Evolutionary conservation across 2,797 vertebrate species (phyloP).

Genomic region (Varecia variegata): DNA sequence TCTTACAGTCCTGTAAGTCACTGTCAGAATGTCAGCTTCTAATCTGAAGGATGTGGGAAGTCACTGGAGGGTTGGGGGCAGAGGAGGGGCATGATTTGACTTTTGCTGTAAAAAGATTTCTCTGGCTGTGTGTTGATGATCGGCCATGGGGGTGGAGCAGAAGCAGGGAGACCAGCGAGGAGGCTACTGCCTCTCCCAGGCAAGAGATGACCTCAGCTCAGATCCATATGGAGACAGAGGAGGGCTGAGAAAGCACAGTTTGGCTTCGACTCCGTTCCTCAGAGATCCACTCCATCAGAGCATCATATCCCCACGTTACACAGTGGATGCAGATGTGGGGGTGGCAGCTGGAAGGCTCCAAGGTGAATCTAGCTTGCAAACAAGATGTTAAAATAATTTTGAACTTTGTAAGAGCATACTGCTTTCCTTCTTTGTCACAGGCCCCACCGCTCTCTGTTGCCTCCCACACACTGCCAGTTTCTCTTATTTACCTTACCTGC

Average conservation of each 20-base stretch:
- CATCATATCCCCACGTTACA: not conserved
- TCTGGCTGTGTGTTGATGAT: not conserved
- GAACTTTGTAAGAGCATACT: fast-evolving
- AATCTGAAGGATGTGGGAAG: not conserved
- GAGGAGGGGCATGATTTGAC: not conserved
- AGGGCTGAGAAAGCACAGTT: fast-evolving
- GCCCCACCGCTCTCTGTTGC: not conserved
- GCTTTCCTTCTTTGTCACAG: not conserved
- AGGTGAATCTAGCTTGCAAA: not conserved
- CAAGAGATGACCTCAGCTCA: fast-evolving
- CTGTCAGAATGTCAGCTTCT: not conserved
- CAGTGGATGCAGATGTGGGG: not conserved
- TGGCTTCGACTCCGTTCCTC: too few relatives aligned
- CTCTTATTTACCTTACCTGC: fast-evolving
- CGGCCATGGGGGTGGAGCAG: fast-evolving
- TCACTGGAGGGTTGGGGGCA: too few relatives aligned
- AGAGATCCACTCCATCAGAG: too few relatives aligned
- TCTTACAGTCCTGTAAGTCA: not conserved
- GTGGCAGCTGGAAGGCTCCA: not conserved
- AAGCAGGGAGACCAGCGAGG: not conserved
- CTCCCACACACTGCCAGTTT: fast-evolving
- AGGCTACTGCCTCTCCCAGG: not conserved
- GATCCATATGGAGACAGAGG: not conserved
- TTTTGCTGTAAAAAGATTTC: not conserved
- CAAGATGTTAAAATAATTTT: not conserved